phyloP scores from a whole-genome alignment of 2,113 vertebrate species.

The Hippocampus abdominalis region DNA sequence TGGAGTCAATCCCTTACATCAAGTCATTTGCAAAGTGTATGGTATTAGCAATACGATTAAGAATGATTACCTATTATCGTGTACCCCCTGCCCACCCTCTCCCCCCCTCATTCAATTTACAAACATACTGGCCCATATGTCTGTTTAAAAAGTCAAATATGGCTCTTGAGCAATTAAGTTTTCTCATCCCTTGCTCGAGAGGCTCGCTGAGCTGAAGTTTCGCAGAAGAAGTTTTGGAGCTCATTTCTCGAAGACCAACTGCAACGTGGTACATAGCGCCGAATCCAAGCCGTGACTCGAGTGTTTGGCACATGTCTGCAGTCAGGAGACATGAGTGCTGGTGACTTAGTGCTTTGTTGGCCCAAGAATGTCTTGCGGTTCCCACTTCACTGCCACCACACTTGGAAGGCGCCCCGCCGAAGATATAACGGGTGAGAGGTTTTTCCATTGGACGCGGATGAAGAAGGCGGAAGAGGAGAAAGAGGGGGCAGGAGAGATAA shows the following conservation, averaged over 20 bases:
- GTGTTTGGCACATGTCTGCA: constrained; percentile 54
- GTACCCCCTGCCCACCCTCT: too few relatives aligned
- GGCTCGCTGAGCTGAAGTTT: too few relatives aligned
- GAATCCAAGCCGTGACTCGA: constrained; percentile 56
- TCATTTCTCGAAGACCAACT: constrained; percentile 50
- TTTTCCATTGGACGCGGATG: constrained; percentile 74
- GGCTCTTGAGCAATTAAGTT: too few relatives aligned
- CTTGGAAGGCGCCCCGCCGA: constrained; percentile 66
- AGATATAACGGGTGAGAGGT: constrained; percentile 75
- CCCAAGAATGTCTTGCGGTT: constrained; percentile 74
- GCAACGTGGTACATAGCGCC: constrained; percentile 47
- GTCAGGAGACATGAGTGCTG: constrained; percentile 54
- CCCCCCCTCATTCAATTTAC: background rate
- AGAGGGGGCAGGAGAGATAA: constrained; percentile 60
- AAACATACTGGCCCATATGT: too few relatives aligned
- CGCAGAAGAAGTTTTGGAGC: constrained; percentile 34
- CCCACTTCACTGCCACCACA: constrained; percentile 75
- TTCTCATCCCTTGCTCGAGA: too few relatives aligned
- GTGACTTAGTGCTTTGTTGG: constrained; percentile 65
- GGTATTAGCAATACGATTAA: too few relatives aligned
- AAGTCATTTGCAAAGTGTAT: too few relatives aligned
- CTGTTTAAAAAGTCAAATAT: too few relatives aligned
- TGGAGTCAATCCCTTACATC: too few relatives aligned
- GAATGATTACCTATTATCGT: too few relatives aligned
- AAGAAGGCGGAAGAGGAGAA: constrained; percentile 52